A percentile compares a stretch with the other conserved stretches of the same genome.
These are phyloP conservation scores for Ceriagrion tenellum DNA, from an alignment of 2,888 invertebrate genomes.

Conservation along the genomic window DNA sequence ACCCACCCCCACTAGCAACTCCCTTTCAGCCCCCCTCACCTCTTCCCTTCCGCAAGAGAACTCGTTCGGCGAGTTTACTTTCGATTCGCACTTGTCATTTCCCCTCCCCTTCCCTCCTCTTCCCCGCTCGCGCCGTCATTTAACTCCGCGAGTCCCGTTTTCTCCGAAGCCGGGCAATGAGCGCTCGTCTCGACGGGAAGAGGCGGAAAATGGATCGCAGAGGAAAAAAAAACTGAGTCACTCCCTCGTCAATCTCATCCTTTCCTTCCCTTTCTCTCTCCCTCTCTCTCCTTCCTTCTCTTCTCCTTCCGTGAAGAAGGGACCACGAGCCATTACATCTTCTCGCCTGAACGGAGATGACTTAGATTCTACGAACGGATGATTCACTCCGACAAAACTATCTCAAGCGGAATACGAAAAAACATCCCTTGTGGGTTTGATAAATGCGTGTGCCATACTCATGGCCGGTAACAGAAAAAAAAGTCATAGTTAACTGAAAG, in stretches of 20 bases:
- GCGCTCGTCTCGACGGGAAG: background rate
- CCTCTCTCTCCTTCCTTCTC: background rate
- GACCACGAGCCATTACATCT: background rate
- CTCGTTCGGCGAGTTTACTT: conserved; percentile 11
- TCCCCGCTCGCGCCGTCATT: background rate
- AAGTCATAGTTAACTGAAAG: too few species aligned
- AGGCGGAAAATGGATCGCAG: background rate
- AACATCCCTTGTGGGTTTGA: too few species aligned
- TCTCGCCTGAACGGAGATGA: too few species aligned
- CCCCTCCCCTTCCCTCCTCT: too few species aligned
- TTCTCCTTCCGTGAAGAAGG: background rate
- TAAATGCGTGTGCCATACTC: too few species aligned
- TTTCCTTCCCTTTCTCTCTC: background rate
- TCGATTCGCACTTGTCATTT: conserved; percentile 2
- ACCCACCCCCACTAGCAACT: background rate
- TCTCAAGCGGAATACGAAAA: too few species aligned
- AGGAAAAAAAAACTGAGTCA: background rate
- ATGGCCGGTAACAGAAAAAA: too few species aligned
- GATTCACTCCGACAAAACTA: too few species aligned
- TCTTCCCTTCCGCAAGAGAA: background rate
- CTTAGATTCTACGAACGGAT: too few species aligned
- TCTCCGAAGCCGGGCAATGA: background rate
- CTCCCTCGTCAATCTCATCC: background rate
- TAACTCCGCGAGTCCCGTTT: background rate
- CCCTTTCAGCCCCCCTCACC: background rate